phyloP scores from a whole-genome alignment of 1,140 invertebrate genomes.

The Ectropis grisescens region DNA sequence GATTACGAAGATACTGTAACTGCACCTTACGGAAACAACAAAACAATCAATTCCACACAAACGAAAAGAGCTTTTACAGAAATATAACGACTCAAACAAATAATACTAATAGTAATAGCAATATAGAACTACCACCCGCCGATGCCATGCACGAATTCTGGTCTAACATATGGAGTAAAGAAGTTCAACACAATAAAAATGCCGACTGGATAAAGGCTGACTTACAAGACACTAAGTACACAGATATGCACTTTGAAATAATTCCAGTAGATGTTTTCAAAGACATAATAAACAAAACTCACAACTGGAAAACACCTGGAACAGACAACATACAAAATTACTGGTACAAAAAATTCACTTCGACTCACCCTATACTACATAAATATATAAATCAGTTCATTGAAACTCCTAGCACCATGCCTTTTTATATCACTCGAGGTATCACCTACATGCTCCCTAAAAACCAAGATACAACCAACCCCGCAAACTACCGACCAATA shows the following conservation, averaged over 20 bases:
- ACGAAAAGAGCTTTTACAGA: slow-evolving; percentile 18
- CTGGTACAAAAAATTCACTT: slow-evolving; percentile 12
- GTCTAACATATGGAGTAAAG: background rate
- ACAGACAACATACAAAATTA: too few relatives aligned
- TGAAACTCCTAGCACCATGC: slow-evolving; percentile 7
- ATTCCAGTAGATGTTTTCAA: background rate
- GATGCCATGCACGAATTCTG: background rate
- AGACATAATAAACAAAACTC: too few relatives aligned
- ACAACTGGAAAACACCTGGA: too few relatives aligned
- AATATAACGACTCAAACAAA: background rate
- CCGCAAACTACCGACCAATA: slow-evolving; percentile 4
- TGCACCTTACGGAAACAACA: slow-evolving; percentile 1
- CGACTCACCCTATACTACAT: slow-evolving; percentile 5
- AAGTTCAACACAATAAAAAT: background rate
- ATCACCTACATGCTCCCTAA: too few relatives aligned
- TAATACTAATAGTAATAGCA: too few relatives aligned
- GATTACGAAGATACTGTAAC: slow-evolving; percentile 7
- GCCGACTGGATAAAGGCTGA: background rate
- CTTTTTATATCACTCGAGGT: slow-evolving; percentile 7
- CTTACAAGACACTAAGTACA: background rate
- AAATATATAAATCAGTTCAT: slow-evolving; percentile 11
- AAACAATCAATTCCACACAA: slow-evolving; percentile 10
- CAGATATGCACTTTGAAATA: background rate
- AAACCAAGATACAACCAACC: slow-evolving; percentile 8
- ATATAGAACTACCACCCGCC: background rate